These are phyloP conservation scores for Capromys pilorides DNA, from an alignment of 2,797 vertebrate genomes.

Conservation along the genomic window DNA sequence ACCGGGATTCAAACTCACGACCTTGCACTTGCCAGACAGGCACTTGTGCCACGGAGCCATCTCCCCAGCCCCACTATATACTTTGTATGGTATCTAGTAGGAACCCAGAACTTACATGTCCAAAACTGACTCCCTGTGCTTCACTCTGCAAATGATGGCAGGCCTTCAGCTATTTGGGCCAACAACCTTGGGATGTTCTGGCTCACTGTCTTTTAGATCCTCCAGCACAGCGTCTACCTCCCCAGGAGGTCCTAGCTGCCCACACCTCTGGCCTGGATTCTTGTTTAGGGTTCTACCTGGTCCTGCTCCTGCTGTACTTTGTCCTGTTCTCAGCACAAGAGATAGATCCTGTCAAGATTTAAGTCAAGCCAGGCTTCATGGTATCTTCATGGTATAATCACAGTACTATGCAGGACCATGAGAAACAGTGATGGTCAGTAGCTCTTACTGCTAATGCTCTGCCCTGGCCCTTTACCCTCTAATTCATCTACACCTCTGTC, in stretches of 20 bases:
- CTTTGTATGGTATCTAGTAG: background rate
- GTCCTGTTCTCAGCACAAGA: background rate
- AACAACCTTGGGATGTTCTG: background rate
- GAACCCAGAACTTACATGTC: fast-evolving
- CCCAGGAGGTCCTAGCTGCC: too few species aligned
- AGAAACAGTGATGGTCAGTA: background rate
- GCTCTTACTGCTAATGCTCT: too few species aligned
- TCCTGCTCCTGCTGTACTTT: background rate
- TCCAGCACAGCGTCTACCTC: background rate
- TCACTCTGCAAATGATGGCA: background rate
- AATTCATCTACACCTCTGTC: fast-evolving
- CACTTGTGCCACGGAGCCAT: too few species aligned
- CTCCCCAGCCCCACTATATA: background rate
- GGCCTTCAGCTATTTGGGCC: background rate
- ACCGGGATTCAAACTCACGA: too few species aligned
- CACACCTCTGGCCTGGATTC: background rate
- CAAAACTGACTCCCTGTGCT: background rate
- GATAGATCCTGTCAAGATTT: background rate
- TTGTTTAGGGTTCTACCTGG: background rate
- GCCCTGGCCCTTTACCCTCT: background rate
- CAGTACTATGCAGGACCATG: background rate
- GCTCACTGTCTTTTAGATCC: background rate
- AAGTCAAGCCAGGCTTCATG: background rate
- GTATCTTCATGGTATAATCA: too few species aligned
- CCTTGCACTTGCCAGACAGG: too few species aligned